Percentiles rank a stretch among this genome's conserved stretches.
These are phyloP conservation scores for Ecliptopera silaceata DNA, from an alignment of 2,888 invertebrate species.

Conservation along the genomic window DNA sequence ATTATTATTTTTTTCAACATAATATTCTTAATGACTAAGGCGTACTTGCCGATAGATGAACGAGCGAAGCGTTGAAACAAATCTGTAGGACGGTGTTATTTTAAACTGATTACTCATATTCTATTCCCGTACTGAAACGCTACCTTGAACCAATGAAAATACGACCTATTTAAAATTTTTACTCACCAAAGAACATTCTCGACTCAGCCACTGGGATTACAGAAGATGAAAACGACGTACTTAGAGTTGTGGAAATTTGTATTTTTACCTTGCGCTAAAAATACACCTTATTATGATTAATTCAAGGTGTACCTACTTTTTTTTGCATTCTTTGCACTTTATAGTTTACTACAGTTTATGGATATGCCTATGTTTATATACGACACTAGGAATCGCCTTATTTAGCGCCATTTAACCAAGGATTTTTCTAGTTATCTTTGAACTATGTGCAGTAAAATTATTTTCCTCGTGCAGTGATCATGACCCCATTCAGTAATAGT, in stretches of 20 bases:
- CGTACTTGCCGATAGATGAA: constrained; percentile 36
- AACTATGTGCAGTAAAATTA: not conserved
- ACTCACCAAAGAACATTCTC: constrained; percentile 62
- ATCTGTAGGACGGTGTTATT: constrained; percentile 62
- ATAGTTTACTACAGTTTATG: no score
- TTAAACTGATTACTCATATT: constrained; percentile 64
- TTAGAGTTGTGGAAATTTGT: no score
- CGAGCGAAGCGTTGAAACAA: constrained; percentile 36
- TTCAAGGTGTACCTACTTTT: no score
- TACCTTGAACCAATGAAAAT: constrained; percentile 74
- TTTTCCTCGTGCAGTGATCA: constrained; percentile 1
- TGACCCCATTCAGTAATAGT: not conserved
- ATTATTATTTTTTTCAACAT: not conserved
- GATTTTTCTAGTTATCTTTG: not conserved
- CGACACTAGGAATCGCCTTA: no score
- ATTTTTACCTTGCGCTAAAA: no score
- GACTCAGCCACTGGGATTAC: constrained; percentile 35
- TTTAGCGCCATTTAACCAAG: not conserved
- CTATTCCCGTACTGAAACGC: constrained; percentile 63
- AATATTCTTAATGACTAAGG: constrained; percentile 31
- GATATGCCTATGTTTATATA: not conserved
- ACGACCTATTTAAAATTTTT: constrained; percentile 69
- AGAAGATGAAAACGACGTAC: not conserved
- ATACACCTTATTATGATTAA: no score
- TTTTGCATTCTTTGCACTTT: no score